phyloP scores from a whole-genome alignment of 2,797 vertebrate genomes.

The Myiotriccus ornatus region DNA sequence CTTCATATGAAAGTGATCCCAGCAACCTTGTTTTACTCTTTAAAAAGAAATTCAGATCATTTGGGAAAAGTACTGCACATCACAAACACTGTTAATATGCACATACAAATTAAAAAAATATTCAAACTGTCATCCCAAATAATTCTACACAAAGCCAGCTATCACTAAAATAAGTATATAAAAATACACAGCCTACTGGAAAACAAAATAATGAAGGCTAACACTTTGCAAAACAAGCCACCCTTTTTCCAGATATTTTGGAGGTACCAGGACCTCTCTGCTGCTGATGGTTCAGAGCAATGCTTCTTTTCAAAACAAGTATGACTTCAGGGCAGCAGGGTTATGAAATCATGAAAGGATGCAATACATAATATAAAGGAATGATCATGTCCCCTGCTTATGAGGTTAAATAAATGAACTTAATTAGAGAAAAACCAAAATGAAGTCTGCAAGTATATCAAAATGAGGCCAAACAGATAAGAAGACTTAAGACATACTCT shows the following conservation, averaged over 20 bases:
- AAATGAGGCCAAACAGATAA: constrained; percentile 84
- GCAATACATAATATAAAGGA: constrained; percentile 74
- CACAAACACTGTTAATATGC: background rate
- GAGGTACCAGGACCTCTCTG: constrained; percentile 31
- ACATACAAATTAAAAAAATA: background rate
- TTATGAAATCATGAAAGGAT: constrained; percentile 74
- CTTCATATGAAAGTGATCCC: background rate
- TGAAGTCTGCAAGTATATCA: constrained; percentile 85
- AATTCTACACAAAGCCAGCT: background rate
- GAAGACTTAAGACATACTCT: constrained; percentile 81
- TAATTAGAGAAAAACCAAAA: constrained; percentile 87
- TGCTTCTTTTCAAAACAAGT: constrained; percentile 69
- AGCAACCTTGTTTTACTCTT: background rate
- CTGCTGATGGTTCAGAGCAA: constrained; percentile 47
- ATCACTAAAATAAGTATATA: constrained; percentile 27
- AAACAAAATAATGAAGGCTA: constrained; percentile 66
- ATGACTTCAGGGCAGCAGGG: constrained; percentile 73
- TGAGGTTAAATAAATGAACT: constrained; percentile 80
- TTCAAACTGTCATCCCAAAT: background rate
- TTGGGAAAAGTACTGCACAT: background rate
- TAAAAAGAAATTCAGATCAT: background rate
- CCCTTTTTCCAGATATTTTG: constrained; percentile 46
- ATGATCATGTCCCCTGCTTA: constrained; percentile 77
- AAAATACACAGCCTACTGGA: constrained; percentile 44
- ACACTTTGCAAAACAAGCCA: constrained; percentile 68